phyloP scores from a whole-genome alignment of 2,888 invertebrate genomes.

The Cerastis leucographa region DNA sequence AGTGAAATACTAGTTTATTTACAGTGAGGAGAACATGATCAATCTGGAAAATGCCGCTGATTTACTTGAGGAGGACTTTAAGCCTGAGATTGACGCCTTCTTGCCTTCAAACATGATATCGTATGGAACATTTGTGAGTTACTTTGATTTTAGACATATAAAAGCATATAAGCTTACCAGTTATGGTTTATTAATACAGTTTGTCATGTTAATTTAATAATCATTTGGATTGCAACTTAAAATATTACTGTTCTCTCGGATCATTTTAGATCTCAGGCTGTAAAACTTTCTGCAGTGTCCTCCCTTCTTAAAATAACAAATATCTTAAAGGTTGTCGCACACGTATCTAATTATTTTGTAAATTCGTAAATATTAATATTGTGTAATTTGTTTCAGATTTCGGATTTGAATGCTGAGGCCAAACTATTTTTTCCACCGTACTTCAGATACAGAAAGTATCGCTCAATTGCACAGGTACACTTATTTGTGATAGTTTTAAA shows the following conservation, averaged over 20 bases:
- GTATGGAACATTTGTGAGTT: constrained; percentile 58
- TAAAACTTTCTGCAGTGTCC: not conserved
- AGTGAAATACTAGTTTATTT: constrained; percentile 19
- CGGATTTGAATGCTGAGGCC: constrained; percentile 79
- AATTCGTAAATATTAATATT: not conserved
- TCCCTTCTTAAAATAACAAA: not conserved
- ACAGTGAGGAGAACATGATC: constrained; percentile 54
- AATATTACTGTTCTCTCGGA: not conserved
- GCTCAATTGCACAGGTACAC: constrained; percentile 79
- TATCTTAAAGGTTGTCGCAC: not conserved
- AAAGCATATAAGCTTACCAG: not conserved
- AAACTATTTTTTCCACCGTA: constrained; percentile 84
- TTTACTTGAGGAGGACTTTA: constrained; percentile 47
- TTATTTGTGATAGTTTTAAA: constrained; percentile 1
- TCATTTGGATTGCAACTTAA: not conserved
- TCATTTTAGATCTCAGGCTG: not conserved
- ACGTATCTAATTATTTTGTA: not conserved
- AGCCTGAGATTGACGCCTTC: constrained; percentile 52
- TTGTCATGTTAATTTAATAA: not conserved
- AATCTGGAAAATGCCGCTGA: constrained; percentile 54
- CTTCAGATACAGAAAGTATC: constrained; percentile 82
- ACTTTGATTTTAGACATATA: constrained; percentile 6
- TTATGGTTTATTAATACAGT: not conserved
- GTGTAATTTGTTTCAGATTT: constrained; percentile 72
- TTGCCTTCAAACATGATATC: constrained; percentile 33